phyloP scores from a whole-genome alignment of 1,140 invertebrate genomes.

The Apis laboriosa region DNA sequence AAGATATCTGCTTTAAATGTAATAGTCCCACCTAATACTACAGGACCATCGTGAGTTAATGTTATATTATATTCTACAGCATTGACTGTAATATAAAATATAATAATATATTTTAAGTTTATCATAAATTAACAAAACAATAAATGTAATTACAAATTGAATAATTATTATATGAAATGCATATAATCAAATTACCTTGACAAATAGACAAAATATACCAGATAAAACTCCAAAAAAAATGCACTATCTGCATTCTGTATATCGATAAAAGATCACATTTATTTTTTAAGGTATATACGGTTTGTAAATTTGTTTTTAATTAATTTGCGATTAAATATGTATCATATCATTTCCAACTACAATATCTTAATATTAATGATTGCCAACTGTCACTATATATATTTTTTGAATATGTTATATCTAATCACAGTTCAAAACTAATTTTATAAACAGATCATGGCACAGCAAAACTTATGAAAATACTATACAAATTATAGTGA shows the following conservation, averaged over 20 bases:
- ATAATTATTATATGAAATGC: not conserved
- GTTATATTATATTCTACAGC: conserved; percentile 67
- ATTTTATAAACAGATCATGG: too few relatives aligned
- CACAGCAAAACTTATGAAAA: too few relatives aligned
- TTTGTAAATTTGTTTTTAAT: conserved; percentile 22
- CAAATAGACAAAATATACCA: conserved; percentile 37
- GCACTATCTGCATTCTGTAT: conserved; percentile 51
- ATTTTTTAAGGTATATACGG: conserved; percentile 6
- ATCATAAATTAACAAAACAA: not conserved
- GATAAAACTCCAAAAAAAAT: conserved; percentile 63
- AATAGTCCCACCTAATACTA: conserved; percentile 84
- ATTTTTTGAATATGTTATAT: not conserved
- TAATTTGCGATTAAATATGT: conserved; percentile 24
- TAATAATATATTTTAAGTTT: not conserved
- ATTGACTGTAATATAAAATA: conserved; percentile 58
- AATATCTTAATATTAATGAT: conserved; percentile 20
- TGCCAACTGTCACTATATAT: conserved; percentile 22
- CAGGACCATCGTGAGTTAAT: conserved; percentile 83
- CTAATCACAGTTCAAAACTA: too few relatives aligned
- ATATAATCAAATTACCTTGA: conserved; percentile 46
- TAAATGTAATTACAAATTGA: not conserved
- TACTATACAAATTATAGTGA: too few relatives aligned
- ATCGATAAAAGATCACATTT: conserved; percentile 48
- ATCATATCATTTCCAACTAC: not conserved
- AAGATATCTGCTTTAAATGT: conserved; percentile 84